Conservation (phyloP, 2,113 vertebrate species). For the Variabilichromis moorii region DNA sequence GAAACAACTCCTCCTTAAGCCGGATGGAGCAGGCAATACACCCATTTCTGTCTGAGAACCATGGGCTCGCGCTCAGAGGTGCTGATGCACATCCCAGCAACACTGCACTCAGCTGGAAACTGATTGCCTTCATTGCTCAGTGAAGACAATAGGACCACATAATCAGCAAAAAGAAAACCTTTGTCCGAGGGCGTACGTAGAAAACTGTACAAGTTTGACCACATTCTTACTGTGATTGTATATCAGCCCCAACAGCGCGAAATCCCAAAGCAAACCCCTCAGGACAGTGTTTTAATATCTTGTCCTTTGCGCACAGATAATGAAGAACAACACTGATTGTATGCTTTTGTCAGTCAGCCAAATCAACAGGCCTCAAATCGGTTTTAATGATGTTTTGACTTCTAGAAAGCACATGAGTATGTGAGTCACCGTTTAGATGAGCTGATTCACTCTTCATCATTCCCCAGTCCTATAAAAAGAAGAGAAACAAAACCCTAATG, state of each 20-base stretch:
- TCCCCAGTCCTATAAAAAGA: not conserved
- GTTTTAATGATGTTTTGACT: not conserved
- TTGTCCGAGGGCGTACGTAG: not conserved
- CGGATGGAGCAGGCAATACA: not conserved
- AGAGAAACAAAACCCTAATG: not conserved
- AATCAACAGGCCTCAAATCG: not conserved
- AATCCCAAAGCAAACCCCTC: not conserved
- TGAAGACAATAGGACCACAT: not conserved
- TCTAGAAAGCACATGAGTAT: not conserved
- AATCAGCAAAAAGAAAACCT: not conserved
- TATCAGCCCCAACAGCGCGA: not conserved
- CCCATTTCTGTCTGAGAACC: not conserved
- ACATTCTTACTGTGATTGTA: not conserved
- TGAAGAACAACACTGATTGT: not conserved
- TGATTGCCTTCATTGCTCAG: not conserved
- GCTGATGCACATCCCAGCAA: not conserved
- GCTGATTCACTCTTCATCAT: not conserved
- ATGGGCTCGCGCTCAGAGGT: not conserved
- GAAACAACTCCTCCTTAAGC: not conserved
- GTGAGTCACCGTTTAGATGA: not conserved
- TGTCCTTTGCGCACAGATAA: not conserved
- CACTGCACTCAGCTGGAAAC: not conserved
- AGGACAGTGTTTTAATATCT: not conserved
- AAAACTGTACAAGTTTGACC: not conserved
- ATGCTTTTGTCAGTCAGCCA: not conserved